Evolutionary conservation across 2,113 vertebrate species (phyloP).

Genomic region (Lophochroa leadbeateri): DNA sequence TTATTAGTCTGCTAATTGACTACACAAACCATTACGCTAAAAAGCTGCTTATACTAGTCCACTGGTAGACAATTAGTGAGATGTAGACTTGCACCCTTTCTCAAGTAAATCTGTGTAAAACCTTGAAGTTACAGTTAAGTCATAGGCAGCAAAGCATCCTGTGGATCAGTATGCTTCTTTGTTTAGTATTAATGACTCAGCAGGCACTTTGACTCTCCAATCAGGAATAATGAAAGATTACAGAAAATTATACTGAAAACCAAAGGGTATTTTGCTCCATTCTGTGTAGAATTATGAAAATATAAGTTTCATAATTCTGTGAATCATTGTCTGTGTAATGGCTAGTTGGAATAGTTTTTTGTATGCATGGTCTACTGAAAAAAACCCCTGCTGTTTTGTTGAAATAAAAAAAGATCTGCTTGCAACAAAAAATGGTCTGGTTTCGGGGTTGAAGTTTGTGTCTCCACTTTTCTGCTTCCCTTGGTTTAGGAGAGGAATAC

Average conservation of each 20-base stretch:
- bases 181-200: neutral
- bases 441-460: neutral
- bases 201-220: neutral
- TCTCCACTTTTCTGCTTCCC: neutral
- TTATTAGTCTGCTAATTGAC: conserved; percentile 42
- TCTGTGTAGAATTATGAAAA: neutral
- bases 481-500: neutral
- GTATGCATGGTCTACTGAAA: neutral
- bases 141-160: neutral
- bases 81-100: neutral
- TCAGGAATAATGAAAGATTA: neutral
- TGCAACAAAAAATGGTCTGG: neutral
- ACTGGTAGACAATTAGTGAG: conserved; percentile 20
- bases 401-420: neutral
- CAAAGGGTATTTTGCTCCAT: neutral
- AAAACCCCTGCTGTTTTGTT: neutral
- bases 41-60: conserved; percentile 53
- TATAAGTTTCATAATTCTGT: neutral
- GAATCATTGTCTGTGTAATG: neutral
- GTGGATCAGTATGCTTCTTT: neutral
- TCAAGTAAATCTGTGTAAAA: conserved; percentile 22
- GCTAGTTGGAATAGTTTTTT: neutral
- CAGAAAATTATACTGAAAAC: neutral
- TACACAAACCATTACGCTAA: conserved; percentile 55
- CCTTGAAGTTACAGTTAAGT: neutral